Evolutionary conservation across 2,797 vertebrate genomes (phyloP).

Genomic region (Ciconia nigra): DNA sequence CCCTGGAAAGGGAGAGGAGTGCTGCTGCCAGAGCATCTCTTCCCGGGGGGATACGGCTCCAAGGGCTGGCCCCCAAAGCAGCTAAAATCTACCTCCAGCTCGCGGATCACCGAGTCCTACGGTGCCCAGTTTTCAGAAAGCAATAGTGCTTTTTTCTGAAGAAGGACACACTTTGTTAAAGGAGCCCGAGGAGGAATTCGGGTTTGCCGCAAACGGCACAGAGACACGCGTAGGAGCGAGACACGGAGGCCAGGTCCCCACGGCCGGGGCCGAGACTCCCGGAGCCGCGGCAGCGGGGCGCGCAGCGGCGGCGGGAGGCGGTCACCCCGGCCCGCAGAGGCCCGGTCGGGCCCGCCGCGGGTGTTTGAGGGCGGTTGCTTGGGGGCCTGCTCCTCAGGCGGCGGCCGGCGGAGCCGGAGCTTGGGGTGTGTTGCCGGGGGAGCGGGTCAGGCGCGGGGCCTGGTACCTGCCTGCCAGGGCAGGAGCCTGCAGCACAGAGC

Average conservation of each 20-base stretch:
- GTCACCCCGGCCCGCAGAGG: fast-evolving
- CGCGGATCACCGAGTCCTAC: fast-evolving
- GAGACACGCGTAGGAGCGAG: no score
- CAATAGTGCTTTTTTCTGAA: neutral
- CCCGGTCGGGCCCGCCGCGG: no score
- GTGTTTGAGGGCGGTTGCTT: neutral
- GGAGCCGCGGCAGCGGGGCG: no score
- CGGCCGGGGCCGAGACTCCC: neutral
- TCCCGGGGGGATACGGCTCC: neutral
- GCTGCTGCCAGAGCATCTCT: neutral
- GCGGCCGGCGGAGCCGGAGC: neutral
- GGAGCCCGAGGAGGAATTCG: neutral
- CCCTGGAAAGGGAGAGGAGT: no score
- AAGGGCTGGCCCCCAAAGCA: neutral
- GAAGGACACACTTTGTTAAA: fast-evolving
- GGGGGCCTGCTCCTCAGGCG: neutral
- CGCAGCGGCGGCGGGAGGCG: neutral
- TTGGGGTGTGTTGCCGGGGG: no score
- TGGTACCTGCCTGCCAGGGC: neutral
- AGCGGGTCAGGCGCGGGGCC: neutral
- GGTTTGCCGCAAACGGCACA: neutral
- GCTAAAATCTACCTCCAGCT: fast-evolving
- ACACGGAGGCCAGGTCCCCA: neutral
- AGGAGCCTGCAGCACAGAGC: neutral
- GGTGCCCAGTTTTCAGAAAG: fast-evolving